Evolutionary conservation across 2,888 invertebrate species (phyloP), one percentile per base, ranked within the genome.

Genomic region (Caradrina kadenii): DNA sequence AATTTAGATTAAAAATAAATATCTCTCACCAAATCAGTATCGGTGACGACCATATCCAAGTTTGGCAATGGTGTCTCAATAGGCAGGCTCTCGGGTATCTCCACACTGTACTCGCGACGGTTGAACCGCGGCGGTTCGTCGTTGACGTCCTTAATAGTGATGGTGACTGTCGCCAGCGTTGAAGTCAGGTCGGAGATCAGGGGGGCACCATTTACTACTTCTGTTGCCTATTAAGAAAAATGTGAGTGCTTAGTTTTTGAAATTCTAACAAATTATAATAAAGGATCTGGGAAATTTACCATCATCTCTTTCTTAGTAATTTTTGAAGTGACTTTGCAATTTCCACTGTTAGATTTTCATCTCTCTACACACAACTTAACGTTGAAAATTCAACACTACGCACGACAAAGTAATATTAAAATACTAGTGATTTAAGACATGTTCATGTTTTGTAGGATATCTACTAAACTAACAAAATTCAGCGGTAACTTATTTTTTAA

Each of bases 121-220:
- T 98, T 98, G 93, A 99, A 99, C 55, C 96, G 96, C 0, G 99
- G 99, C 0, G 98, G 97, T 81, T 98, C 98, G 88, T 99, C 99
- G 91, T 99, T 99, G 0, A 98, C 98, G 90, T 99, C 99, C 84
- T 97, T 97, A 82, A 99, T 98, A 52, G 98, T 98, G 62, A 99
- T 97, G 0, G 98, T 98, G 13, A 98, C 97, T 66, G 97, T 97
- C 1, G 98, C 97, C 1, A 96, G 96, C 0, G 98, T 96, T 2
- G 97, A 97, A 0, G 98, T 97, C 63, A 97, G 91, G 3, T 97
- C 94, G 76, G 98, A 97, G 81, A 97, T 96, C 5, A 97, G 95
- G 1, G 97, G 97, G 0, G 96, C 92, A 0, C 98, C 98, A 88
- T 98, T 97, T 1, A 98, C 96, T 73, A 98, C 83, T 93, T 98